Conservation (phyloP, 1,140 invertebrate species). For the Carposina sasakii region DNA sequence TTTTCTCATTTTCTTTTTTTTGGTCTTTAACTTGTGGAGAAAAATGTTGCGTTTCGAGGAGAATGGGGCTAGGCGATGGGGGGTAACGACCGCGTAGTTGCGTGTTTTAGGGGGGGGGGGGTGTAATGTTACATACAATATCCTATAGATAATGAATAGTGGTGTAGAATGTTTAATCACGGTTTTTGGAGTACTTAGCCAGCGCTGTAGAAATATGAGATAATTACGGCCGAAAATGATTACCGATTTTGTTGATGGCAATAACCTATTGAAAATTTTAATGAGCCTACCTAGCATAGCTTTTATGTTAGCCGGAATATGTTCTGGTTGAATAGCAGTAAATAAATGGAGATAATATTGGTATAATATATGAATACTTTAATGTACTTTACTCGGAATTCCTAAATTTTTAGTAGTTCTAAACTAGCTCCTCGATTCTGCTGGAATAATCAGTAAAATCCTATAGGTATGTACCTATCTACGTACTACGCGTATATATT, state of each 20-base stretch:
- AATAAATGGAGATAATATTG: too few species aligned
- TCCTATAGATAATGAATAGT: constrained; percentile 64
- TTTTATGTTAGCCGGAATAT: too few species aligned
- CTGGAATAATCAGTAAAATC: too few species aligned
- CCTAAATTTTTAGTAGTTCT: too few species aligned
- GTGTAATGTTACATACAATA: constrained; percentile 28
- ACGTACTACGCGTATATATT: too few species aligned
- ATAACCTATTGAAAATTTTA: constrained; percentile 48
- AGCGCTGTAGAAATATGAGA: constrained; percentile 50
- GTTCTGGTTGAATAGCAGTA: too few species aligned
- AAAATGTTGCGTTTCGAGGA: constrained; percentile 58
- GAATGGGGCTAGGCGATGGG: constrained; percentile 27
- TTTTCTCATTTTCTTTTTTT: constrained; percentile 72
- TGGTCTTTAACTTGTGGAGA: constrained; percentile 68
- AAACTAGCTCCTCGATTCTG: too few species aligned
- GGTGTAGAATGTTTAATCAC: constrained; percentile 68
- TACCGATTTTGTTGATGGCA: constrained; percentile 46
- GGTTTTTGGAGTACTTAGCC: constrained; percentile 66
- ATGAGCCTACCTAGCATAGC: constrained; percentile 30
- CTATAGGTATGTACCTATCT: too few species aligned
- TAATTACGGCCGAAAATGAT: constrained; percentile 62
- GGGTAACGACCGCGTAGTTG: constrained; percentile 39
- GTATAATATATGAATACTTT: too few species aligned
- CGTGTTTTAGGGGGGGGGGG: constrained; percentile 57
- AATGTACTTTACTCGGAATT: too few species aligned